Conservation (phyloP, 2,797 vertebrate genomes). For the Delichon dasypus region DNA sequence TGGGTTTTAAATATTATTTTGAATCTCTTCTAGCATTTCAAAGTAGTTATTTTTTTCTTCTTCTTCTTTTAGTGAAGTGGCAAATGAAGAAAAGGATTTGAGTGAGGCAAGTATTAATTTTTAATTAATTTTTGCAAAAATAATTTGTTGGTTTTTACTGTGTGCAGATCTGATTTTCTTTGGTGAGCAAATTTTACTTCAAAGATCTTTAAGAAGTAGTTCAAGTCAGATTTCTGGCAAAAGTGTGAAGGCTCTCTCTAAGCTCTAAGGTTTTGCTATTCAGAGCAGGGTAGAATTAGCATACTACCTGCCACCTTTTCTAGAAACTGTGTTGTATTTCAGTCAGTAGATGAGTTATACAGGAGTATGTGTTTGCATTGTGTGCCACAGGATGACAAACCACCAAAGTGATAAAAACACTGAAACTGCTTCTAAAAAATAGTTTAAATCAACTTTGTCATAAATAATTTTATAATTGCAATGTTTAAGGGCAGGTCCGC, state of each 20-base stretch:
- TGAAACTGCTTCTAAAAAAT: background rate
- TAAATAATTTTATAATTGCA: background rate
- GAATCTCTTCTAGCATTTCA: background rate
- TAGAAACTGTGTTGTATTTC: background rate
- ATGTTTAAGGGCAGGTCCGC: background rate
- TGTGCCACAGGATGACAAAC: background rate
- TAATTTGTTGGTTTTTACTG: background rate
- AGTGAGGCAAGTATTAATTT: constrained; percentile 68
- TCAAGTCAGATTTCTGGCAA: background rate
- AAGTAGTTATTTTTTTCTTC: background rate
- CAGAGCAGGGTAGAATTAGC: background rate
- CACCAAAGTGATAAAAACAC: background rate
- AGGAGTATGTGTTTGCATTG: background rate
- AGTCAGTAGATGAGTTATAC: background rate
- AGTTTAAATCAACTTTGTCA: background rate
- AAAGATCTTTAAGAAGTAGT: background rate
- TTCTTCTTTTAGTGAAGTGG: constrained; percentile 67
- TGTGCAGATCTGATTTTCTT: background rate
- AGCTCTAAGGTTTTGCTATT: background rate
- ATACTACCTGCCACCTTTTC: background rate
- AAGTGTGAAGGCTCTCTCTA: background rate
- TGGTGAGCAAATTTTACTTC: background rate
- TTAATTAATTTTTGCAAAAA: too few species aligned
- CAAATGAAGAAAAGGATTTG: constrained; percentile 49
- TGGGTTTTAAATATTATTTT: background rate